Evolutionary conservation across 1,140 invertebrate species (phyloP).

Genomic region (Pantala flavescens): DNA sequence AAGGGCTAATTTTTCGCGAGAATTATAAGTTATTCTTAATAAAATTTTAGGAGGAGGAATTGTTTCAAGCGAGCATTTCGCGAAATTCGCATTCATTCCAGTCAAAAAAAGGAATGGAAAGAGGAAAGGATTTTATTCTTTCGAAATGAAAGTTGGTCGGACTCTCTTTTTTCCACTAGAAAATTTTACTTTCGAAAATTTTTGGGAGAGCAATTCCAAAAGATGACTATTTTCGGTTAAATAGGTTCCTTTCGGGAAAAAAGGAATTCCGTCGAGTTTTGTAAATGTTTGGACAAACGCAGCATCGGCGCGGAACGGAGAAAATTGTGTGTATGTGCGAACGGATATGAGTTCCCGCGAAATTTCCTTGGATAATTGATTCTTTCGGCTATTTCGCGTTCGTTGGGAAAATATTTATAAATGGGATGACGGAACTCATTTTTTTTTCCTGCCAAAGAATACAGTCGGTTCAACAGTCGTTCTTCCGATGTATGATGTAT

Average conservation of each 20-base stretch:
- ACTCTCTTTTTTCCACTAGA: background rate
- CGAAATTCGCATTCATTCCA: no score
- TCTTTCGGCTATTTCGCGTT: no score
- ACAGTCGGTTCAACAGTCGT: no score
- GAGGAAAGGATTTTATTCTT: background rate
- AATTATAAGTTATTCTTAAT: background rate
- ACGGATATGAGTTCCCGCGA: no score
- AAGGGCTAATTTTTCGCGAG: background rate
- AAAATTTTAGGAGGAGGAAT: background rate
- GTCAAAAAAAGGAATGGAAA: no score
- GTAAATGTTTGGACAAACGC: background rate
- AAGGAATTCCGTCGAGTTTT: background rate
- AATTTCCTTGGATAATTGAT: no score
- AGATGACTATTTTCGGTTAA: background rate
- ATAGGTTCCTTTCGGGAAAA: background rate
- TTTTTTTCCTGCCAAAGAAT: no score
- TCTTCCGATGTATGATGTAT: no score
- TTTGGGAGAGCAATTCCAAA: background rate
- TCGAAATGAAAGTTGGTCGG: background rate
- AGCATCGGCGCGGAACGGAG: background rate
- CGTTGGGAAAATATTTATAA: no score
- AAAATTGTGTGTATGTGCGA: no score
- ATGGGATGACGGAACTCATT: no score
- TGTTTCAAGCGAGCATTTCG: no score
- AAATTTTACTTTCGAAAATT: slow-evolving; percentile 1